Percentiles rank a stretch among this genome's conserved stretches.
phyloP scores from a whole-genome alignment of 2,797 vertebrate genomes.

The Emydoidea blandingii region DNA sequence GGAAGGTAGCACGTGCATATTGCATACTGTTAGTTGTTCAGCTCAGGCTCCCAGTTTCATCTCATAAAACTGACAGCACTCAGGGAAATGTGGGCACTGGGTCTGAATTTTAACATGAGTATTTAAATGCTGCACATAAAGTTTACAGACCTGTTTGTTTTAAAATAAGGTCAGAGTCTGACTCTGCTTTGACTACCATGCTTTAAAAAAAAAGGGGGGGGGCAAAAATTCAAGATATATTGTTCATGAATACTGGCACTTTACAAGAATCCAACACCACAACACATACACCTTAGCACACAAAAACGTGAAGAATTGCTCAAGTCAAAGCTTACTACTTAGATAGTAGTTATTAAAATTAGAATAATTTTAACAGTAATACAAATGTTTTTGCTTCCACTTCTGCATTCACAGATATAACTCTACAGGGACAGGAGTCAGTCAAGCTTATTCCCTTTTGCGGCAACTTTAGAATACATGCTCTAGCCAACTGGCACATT shows the following conservation, averaged over 20 bases:
- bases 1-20: slow-evolving; percentile 66
- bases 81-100: slow-evolving; percentile 74
- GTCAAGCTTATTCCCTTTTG: slow-evolving; percentile 83
- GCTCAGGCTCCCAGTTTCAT: slow-evolving; percentile 77
- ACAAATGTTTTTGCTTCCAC: slow-evolving; percentile 78
- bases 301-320: slow-evolving; percentile 49
- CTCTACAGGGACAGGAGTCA: slow-evolving; percentile 80
- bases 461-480: slow-evolving; percentile 80
- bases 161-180: slow-evolving; percentile 78
- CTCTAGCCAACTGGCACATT: slow-evolving; percentile 83
- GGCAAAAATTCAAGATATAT: slow-evolving; percentile 57
- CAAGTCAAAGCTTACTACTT: slow-evolving; percentile 55
- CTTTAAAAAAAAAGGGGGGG: slow-evolving; percentile 55
- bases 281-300: slow-evolving; percentile 34
- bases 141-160: slow-evolving; percentile 82
- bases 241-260: slow-evolving; percentile 67
- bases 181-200: slow-evolving; percentile 71
- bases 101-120: slow-evolving; percentile 82
- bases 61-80: slow-evolving; percentile 82
- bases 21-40: slow-evolving; percentile 70
- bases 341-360: slow-evolving; percentile 75
- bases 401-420: slow-evolving; percentile 83
- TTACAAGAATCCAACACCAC: slow-evolving; percentile 54
- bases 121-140: slow-evolving; percentile 82
- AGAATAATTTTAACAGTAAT: slow-evolving; percentile 80